Evolutionary conservation across 2,113 vertebrate genomes (phyloP), one percentile per base, ranked within the genome.

Genomic region (Syngnathoides biaculeatus): DNA sequence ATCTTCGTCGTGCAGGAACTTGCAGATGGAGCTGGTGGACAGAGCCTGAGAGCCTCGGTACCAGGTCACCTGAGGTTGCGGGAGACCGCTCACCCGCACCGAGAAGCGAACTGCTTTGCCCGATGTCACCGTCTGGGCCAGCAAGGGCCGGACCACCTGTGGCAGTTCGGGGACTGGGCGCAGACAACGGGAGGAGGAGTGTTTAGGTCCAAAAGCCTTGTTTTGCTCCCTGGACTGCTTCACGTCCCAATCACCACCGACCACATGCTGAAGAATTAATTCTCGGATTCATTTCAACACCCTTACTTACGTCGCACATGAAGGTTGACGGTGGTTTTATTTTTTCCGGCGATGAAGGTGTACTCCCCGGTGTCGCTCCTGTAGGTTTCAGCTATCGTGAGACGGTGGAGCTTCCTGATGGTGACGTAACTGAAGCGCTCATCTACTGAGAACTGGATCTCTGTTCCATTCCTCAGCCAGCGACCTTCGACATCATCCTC

Each of bases 401-500:
- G 94, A 22, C 95, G 92, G 86, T 99, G 97, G 22, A 96, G 84
- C 87, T 93, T 95, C 70, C 93, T 92, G 88, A 99, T 94, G 40
- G 91, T 85, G 61, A 91, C 87, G 50, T 97, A 98, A 43, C 78
- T 92, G 78, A 96, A 94, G 81, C 97, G 86, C 77, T 95, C 92
- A 75, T 98, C 94, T 56, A 87, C 74, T 0, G 93, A 87, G 75
- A 98, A 92, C 64, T 95, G 93, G 76, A 99, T 96, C 87, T 98
- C 95, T 70, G 93, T 91, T 5, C 94, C 97, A 0, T 98, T 95
- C 84, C 92, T 97, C 69, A 95, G 86, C 97, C 97, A 99, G 63
- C 84, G 96, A 57, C 94, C 94, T 66, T 98, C 97, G 42, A 96
- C 92, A 0, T 98, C 97, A 0, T 99, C 97, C 89, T 98, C 97